These are phyloP conservation scores for Porites lobata DNA, from an alignment of 92 coral and sea anemone genomes.

Conservation along the genomic window DNA sequence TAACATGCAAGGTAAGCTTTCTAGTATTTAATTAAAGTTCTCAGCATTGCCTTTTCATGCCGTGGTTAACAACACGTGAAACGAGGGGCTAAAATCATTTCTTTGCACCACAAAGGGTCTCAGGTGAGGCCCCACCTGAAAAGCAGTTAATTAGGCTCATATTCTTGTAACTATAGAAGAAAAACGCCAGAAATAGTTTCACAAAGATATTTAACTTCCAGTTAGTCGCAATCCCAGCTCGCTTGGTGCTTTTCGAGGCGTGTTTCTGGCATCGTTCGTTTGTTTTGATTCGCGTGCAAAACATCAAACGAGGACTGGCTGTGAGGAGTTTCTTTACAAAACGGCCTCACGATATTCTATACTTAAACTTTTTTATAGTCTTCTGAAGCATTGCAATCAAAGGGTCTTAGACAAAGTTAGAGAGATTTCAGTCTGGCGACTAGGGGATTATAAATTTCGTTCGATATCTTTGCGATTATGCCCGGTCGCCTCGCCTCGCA, in stretches of 20 bases:
- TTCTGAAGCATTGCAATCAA: background rate
- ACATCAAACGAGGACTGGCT: conserved; percentile 16
- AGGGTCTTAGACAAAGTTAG: background rate
- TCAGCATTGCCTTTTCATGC: conserved; percentile 33
- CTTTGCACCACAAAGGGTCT: background rate
- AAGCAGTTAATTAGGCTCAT: conserved; percentile 12
- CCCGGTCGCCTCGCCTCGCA: conserved; percentile 45
- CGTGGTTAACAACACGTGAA: conserved; percentile 31
- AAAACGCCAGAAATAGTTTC: background rate
- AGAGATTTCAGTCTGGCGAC: background rate
- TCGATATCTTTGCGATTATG: conserved; percentile 25
- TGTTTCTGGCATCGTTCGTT: conserved; percentile 33
- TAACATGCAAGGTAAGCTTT: conserved; percentile 33
- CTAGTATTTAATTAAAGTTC: background rate
- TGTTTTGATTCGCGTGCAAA: conserved; percentile 48
- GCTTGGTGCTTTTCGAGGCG: conserved; percentile 1
- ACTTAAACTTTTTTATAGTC: background rate
- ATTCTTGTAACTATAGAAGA: background rate
- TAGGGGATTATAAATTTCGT: background rate
- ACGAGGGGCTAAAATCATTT: background rate
- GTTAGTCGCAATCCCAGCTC: background rate
- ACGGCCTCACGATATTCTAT: background rate
- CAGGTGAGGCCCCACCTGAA: conserved; percentile 9
- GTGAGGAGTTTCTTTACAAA: background rate
- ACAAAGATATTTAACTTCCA: background rate